Base-by-base conservation (phyloP, 2,888 invertebrate species). In the Xiphydria camelus region DNA sequence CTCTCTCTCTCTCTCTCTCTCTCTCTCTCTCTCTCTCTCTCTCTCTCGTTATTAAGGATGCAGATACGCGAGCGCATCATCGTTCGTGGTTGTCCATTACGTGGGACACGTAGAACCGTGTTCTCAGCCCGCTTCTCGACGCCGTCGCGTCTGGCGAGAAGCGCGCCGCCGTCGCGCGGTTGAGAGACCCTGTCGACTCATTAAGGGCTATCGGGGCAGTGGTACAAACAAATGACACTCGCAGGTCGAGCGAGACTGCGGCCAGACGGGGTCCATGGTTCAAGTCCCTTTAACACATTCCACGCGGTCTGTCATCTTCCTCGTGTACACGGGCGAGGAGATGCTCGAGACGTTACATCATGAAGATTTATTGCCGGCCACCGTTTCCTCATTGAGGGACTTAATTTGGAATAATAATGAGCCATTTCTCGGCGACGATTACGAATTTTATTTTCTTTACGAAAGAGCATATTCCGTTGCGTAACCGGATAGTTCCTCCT, bases 131-230 rank as follows among this genome's bases (percentile, higher is more conserved):
- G 20, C n/a, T n/a, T n/a, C n/a, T n/a, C n/a, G n/a, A n/a, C n/a
- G n/a, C 23, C 23, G 23, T 23, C 23, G 7, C 23, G 7, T 6
- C n/a, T 23, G 23, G 7, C 23, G 23, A 6, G 23, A 23, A 6
- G 23, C 23, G 23, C n/a, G 6, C n/a, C 22, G 17, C 22, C 31
- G 20, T 17, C 40, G 40, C 23, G 29, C 29, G 21, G 25, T 40
- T 45, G 45, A 45, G 45, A 26, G 15, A 33, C 45, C n/a, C 45
- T 45, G 40, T 17, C 22, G 22, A 39, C 45, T 40, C 45, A 34
- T 40, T 40, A 40, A 40, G 32, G 35, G 38, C 43, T 44, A 44
- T 44, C 43, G 32, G 37, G 43, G 43, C 43, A 38, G 43, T 37
- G 43, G 37, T 44, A 44, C 38, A 38, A 38, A 44, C 43, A 44